Evolutionary conservation across 2,797 vertebrate genomes (phyloP).

Genomic region (Alectoris magna): DNA sequence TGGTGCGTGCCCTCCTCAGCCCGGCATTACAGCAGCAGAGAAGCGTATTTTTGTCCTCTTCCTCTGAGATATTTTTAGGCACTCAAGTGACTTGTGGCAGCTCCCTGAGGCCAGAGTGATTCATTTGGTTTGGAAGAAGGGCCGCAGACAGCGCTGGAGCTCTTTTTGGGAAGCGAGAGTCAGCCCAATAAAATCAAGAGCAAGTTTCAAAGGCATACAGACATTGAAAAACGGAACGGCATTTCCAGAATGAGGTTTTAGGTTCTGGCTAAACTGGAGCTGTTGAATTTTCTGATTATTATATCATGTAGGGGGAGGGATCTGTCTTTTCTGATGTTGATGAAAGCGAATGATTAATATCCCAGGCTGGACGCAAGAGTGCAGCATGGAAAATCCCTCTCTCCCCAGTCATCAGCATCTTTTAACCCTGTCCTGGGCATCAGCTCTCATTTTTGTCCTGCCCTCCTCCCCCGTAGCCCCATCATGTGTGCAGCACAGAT

Average conservation of each 20-base stretch:
- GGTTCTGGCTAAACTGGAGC: not conserved
- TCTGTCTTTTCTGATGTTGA: not conserved
- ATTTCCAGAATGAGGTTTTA: constrained; percentile 21
- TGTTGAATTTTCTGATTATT: constrained; percentile 30
- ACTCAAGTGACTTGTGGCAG: constrained; percentile 57
- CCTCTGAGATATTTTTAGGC: constrained; percentile 56
- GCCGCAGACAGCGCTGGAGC: not conserved
- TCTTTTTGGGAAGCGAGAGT: not conserved
- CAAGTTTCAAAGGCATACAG: not conserved
- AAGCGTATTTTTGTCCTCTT: constrained; percentile 44
- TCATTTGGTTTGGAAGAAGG: not conserved
- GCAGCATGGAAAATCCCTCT: not conserved
- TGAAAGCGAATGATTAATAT: not conserved
- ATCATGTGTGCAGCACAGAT: not conserved
- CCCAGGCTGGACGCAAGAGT: not conserved
- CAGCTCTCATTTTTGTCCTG: not conserved
- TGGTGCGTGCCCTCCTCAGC: not conserved
- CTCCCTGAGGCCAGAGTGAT: constrained; percentile 44
- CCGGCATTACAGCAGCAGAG: not conserved
- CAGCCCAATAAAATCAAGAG: not conserved
- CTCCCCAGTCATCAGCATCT: not conserved
- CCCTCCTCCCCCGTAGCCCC: not conserved
- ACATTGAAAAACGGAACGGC: constrained; percentile 6
- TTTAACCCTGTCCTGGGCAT: not conserved
- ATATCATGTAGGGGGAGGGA: not conserved